Conservation (phyloP, 2,888 invertebrate species). For the Pecten maximus region DNA sequence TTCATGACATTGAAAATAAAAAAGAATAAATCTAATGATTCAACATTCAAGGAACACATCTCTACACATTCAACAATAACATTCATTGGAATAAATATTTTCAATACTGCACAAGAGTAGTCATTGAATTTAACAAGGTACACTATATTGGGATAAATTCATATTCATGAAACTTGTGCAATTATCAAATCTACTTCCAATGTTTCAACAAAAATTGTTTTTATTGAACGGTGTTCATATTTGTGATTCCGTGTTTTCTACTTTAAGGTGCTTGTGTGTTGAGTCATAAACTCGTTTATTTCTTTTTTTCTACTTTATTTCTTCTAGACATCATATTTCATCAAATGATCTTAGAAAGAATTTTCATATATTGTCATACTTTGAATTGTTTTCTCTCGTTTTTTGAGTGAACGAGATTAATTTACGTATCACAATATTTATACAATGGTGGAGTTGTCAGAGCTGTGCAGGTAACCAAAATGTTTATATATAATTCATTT, state of each 20-base stretch:
- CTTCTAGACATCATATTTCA: not conserved
- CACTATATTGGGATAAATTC: too few species aligned
- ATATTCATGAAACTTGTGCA: too few species aligned
- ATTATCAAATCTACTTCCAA: too few species aligned
- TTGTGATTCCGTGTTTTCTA: not conserved
- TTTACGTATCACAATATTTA: not conserved
- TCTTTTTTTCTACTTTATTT: not conserved
- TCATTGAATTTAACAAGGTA: too few species aligned
- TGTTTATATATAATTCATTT: conserved; percentile 35
- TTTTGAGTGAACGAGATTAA: not conserved
- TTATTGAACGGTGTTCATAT: not conserved
- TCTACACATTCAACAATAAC: too few species aligned
- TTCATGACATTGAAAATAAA: too few species aligned
- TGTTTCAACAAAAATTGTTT: not conserved
- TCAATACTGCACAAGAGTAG: too few species aligned
- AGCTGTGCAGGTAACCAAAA: not conserved
- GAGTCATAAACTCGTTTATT: not conserved
- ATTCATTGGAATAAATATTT: too few species aligned
- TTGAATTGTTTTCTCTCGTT: not conserved
- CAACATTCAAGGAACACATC: too few species aligned
- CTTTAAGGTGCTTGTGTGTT: not conserved
- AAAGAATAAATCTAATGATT: too few species aligned
- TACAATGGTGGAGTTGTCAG: not conserved
- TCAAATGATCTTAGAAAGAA: not conserved
- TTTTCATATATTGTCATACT: not conserved